Percentiles rank a stretch among this genome's conserved stretches.
phyloP scores from a whole-genome alignment of 2,113 vertebrate genomes.

The Catharus fuscescens region DNA sequence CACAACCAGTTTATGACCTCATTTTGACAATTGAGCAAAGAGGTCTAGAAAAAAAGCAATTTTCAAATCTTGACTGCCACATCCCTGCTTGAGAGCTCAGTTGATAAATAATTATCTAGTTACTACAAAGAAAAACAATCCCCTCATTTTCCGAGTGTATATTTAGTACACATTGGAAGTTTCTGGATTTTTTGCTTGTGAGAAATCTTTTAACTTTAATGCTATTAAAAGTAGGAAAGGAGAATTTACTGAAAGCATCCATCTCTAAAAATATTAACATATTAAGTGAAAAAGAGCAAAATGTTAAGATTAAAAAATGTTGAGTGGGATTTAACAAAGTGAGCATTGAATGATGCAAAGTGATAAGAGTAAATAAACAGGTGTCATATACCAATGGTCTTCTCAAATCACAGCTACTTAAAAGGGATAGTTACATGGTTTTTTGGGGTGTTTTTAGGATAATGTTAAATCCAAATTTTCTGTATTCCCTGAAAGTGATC shows the following conservation, averaged over 20 bases:
- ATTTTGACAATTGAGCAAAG: neutral
- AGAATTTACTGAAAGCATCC: neutral
- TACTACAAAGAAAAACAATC: neutral
- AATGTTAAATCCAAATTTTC: neutral
- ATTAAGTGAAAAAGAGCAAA: neutral
- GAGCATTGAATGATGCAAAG: neutral
- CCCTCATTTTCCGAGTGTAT: neutral
- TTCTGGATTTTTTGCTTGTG: neutral
- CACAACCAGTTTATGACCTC: neutral
- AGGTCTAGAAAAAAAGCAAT: neutral
- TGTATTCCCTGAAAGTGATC: neutral
- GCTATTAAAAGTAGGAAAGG: neutral
- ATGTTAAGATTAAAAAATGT: neutral
- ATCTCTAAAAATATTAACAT: neutral
- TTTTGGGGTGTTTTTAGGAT: fast-evolving
- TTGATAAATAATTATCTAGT: neutral
- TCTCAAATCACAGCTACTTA: neutral
- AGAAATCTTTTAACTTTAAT: neutral
- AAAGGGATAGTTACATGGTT: neutral
- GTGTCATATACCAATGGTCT: neutral
- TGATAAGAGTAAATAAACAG: neutral
- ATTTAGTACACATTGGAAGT: neutral
- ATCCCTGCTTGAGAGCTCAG: neutral
- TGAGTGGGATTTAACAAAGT: neutral
- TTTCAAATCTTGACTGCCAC: neutral